Evolutionary conservation across 2,888 invertebrate genomes (phyloP).

Genomic region (Seira sanloemensis): DNA sequence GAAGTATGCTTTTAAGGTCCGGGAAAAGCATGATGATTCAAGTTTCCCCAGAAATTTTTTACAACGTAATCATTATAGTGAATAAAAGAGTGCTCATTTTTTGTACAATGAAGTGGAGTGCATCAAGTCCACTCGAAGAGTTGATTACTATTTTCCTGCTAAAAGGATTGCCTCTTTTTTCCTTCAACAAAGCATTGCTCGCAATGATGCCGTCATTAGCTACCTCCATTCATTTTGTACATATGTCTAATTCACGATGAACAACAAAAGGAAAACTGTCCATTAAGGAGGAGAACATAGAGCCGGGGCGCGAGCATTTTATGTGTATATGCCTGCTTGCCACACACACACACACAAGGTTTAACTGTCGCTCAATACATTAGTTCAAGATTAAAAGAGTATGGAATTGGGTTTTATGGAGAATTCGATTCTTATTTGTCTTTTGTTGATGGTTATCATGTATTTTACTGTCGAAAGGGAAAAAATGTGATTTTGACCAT

Average conservation of each 20-base stretch:
- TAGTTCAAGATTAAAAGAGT: background rate
- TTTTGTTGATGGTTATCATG: slow-evolving; percentile 35
- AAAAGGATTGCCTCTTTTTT: slow-evolving; percentile 63
- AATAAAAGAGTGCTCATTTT: slow-evolving; percentile 28
- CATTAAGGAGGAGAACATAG: too few species aligned
- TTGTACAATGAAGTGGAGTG: slow-evolving; percentile 34
- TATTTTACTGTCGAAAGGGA: slow-evolving; percentile 3
- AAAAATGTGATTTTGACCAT: slow-evolving; percentile 25
- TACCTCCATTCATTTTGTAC: slow-evolving; percentile 36
- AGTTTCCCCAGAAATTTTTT: slow-evolving; percentile 44
- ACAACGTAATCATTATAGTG: too few species aligned
- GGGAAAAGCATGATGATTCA: slow-evolving; percentile 27
- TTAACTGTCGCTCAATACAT: background rate
- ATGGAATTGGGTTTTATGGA: background rate
- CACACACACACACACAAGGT: background rate
- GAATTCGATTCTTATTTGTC: background rate
- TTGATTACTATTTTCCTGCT: slow-evolving; percentile 65
- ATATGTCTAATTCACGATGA: slow-evolving; percentile 47
- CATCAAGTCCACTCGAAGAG: slow-evolving; percentile 61
- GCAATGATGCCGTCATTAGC: slow-evolving; percentile 40
- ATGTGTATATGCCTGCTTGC: background rate
- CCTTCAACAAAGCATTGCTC: slow-evolving; percentile 40
- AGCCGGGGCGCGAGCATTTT: slow-evolving; percentile 20
- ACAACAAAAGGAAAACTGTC: slow-evolving; percentile 58
- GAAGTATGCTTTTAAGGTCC: slow-evolving; percentile 6